These are phyloP conservation scores for Gadopsis bispinosus DNA, from an alignment of 2,797 vertebrate species.

Conservation along the genomic window DNA sequence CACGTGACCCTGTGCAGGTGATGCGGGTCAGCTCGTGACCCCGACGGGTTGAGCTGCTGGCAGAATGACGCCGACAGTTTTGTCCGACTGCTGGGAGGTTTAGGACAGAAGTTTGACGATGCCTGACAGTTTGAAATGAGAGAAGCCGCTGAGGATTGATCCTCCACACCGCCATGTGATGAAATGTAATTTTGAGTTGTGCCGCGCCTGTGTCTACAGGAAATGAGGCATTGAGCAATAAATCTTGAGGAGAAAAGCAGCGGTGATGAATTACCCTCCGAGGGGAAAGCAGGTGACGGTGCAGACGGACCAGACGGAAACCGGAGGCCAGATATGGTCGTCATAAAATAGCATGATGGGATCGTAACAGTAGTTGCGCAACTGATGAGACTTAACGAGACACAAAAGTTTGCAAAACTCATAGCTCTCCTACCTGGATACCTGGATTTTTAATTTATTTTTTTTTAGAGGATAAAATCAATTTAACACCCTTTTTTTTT, in stretches of 20 bases:
- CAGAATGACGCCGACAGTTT: neutral
- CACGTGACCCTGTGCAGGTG: neutral
- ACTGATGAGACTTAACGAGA: neutral
- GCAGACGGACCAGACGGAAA: neutral
- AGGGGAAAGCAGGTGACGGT: conserved; percentile 22
- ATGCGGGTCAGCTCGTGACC: neutral
- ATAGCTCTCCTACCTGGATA: neutral
- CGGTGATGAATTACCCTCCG: conserved; percentile 30
- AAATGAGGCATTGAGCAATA: conserved; percentile 42
- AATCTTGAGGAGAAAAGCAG: conserved; percentile 21
- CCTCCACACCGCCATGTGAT: neutral
- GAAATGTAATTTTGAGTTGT: conserved; percentile 36
- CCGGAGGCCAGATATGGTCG: neutral
- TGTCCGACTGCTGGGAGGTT: neutral
- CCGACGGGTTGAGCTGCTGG: neutral
- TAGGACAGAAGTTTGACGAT: conserved; percentile 7
- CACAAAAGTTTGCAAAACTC: neutral
- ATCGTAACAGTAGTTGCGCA: neutral
- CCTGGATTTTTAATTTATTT: neutral
- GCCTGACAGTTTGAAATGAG: conserved; percentile 14
- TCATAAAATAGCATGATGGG: neutral
- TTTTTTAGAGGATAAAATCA: neutral
- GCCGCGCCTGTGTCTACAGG: conserved; percentile 15
- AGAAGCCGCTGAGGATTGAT: conserved; percentile 19
- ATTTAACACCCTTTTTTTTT: neutral